Evolutionary conservation across 2,888 invertebrate species (phyloP), one percentile per base, ranked within the genome.

Genomic region (Agrilus cyanescens): DNA sequence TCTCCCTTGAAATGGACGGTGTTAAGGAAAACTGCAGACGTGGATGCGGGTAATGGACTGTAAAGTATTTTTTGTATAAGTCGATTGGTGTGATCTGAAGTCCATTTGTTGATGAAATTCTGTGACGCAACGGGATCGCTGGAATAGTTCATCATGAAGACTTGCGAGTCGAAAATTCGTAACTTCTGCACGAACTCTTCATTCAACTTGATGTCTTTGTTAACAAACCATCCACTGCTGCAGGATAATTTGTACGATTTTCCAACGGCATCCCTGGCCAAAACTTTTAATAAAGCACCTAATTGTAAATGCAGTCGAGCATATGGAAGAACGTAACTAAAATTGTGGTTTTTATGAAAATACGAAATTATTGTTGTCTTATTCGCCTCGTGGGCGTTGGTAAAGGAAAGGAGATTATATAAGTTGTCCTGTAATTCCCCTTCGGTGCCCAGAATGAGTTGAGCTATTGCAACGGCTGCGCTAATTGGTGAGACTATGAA

Each of bases 1-100:
- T 62, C 61, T 1, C 63, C 69, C 38, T 59, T 57, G 47, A 71
- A 71, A 51, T 70, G 70, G 16, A 71, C 57, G 5, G 69, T 63
- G 49, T 70, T 70, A 3, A 65, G 54, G 34, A 70, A 59, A 12
- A 69, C 57, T 12, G 67, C 56, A 1, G 59, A 54, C 1, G 68
- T 66, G 10, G 48, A 40, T 0, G 57, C 46, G 0, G 60, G 51
- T 3, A 64, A 61, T 2, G 66, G 61, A 4, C 49, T 41, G 1
- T 58, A 48, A 13, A 70, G 37, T 18, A 70, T 57, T 2, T 53
- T 46, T 14, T 58, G 53, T 34, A 71, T 70, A 34, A 67, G 55
- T 1, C 67, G 67, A 13, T 57, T 57, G 7, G 67, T 66, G 43
- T 61, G 54, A 31, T 51, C 44, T 2, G 50, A 44, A 1, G 57